Base-by-base conservation (phyloP, 2,113 vertebrate genomes). In the Acinonyx jubatus region DNA sequence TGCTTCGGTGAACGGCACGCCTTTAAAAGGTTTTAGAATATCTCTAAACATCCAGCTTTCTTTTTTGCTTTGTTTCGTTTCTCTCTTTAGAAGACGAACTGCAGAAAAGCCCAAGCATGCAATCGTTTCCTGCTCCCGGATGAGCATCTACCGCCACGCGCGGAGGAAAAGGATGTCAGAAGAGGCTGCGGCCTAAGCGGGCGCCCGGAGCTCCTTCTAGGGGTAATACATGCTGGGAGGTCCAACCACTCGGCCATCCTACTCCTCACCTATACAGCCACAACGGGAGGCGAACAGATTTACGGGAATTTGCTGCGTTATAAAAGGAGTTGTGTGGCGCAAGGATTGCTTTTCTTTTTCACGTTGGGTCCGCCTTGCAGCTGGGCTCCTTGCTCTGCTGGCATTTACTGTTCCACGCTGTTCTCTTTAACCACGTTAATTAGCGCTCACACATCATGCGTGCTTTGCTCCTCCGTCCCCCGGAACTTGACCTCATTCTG, bases 181-280 rank as follows among this genome's bases (percentile, higher is more conserved):
- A 92, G 73, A 66, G 55, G 19, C 76, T 31, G 4, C 6, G 2
- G 73, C 55, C 74, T 10, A 0, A 15, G 16, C 2, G 2, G 79
- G 10, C 55, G 8, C 55, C 14, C 1, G 83, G 50, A 82, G 87
- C 38, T 0, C 0, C 9, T 23, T 11, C 31, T 4, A 13, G 11
- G n/a, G 36, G 45, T 80, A 23, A 16, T 0, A 3, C 2, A 3
- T 0, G 0, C 0, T 0, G 0, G 41, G 33, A 23, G 23, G 95
- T 66, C 41, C 3, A 61, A 61, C 66, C 5, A 0, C 50, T 25
- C 27, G 16, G 27, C 65, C 31, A 3, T 57, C 27, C 3, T 1
- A 8, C 0, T 38, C 50, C 50, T 61, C 50, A 10, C 13, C 57
- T 7, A 3, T 1, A 36, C 19, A 36, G 76, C 31, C 45, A 6